Conservation (phyloP, 2,888 invertebrate genomes). For the Camponotus fellah region DNA sequence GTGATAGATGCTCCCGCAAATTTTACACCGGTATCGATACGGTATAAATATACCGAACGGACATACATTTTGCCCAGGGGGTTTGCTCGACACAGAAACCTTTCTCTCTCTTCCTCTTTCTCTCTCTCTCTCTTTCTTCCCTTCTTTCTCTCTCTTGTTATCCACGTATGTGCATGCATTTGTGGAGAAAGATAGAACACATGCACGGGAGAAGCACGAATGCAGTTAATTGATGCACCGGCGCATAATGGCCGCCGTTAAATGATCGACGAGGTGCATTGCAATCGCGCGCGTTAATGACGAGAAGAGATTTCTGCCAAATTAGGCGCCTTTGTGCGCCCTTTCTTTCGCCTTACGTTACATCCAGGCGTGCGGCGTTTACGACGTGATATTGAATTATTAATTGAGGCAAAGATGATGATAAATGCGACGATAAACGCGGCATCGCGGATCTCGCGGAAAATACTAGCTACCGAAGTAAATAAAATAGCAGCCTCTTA, state of each 20-base stretch:
- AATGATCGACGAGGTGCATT: constrained; percentile 68
- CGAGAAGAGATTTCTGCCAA: constrained; percentile 40
- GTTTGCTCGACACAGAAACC: constrained; percentile 76
- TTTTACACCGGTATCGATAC: constrained; percentile 9
- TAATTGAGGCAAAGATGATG: constrained; percentile 30
- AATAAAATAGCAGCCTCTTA: neutral
- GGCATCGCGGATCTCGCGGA: neutral
- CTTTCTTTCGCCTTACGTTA: constrained; percentile 19
- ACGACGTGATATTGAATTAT: constrained; percentile 47
- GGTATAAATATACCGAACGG: constrained; percentile 14
- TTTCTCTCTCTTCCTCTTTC: constrained; percentile 70
- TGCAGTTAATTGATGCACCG: constrained; percentile 75
- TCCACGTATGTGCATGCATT: constrained; percentile 19
- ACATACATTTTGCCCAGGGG: constrained; percentile 62
- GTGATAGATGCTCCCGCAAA: constrained; percentile 9
- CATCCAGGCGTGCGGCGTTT: constrained; percentile 20
- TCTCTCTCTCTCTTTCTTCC: constrained; percentile 69
- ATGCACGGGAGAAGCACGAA: constrained; percentile 46
- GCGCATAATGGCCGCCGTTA: constrained; percentile 72
- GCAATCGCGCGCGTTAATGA: constrained; percentile 52
- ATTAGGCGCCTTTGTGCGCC: constrained; percentile 46
- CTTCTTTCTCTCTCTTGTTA: neutral
- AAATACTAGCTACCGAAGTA: neutral
- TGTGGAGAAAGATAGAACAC: neutral
- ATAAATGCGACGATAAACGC: constrained; percentile 36